Conservation (phyloP, 2,113 vertebrate genomes). For the Coryphaenoides rupestris region DNA sequence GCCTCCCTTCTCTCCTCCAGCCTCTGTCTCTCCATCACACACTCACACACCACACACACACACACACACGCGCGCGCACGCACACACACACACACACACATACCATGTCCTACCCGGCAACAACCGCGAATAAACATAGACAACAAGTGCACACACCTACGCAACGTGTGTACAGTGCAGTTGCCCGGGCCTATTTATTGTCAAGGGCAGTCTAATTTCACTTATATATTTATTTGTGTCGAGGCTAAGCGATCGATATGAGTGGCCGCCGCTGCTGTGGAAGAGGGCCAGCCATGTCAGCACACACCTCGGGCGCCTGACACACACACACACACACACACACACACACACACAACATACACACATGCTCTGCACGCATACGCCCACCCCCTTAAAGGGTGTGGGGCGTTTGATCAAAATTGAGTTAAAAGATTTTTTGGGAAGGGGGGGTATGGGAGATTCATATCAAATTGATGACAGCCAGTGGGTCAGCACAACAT, state of each 20-base stretch:
- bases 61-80: constrained; percentile 1
- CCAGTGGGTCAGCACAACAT: not conserved
- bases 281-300: constrained; percentile 30
- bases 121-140: no score
- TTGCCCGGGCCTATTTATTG: constrained; percentile 53
- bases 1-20: constrained; percentile 36
- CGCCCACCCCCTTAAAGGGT: no score
- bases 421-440: not conserved
- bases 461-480: constrained; percentile 17
- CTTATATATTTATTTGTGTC: constrained; percentile 71
- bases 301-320: not conserved
- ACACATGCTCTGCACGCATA: no score
- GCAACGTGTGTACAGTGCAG: not conserved
- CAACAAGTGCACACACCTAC: constrained; percentile 8
- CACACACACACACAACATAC: not conserved
- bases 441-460: constrained; percentile 19
- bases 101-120: not conserved
- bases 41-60: constrained; percentile 1
- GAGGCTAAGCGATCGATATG: constrained; percentile 63
- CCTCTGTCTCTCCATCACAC: constrained; percentile 20
- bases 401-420: constrained; percentile 5
- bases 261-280: constrained; percentile 53
- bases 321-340: not conserved
- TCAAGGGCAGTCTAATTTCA: constrained; percentile 60
- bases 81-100: constrained; percentile 1